Percentiles rank a stretch among this genome's conserved stretches.
Conservation (phyloP, 2,797 vertebrate species). For the Fundulus diaphanus region DNA sequence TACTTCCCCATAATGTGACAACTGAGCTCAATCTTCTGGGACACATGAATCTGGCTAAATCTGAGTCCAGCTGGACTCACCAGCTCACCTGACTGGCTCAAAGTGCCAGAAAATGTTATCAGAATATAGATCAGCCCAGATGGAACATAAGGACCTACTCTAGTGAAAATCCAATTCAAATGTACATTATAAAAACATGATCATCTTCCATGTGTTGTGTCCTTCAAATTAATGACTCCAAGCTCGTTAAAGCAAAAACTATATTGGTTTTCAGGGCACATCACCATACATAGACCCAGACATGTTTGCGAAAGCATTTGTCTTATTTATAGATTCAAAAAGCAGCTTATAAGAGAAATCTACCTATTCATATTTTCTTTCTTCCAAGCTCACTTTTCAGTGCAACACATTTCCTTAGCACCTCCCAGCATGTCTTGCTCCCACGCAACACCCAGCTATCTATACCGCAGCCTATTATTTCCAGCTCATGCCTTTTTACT, state of each 20-base stretch:
- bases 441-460: constrained; percentile 46
- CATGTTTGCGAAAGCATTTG: neutral
- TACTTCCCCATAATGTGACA: constrained; percentile 27
- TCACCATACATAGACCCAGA: neutral
- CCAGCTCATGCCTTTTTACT: constrained; percentile 73
- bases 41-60: constrained; percentile 31
- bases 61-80: constrained; percentile 42
- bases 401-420: constrained; percentile 34
- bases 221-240: constrained; percentile 28
- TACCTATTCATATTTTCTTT: neutral
- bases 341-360: neutral
- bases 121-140: constrained; percentile 56
- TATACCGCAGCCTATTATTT: constrained; percentile 68
- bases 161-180: constrained; percentile 49
- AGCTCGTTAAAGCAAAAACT: constrained; percentile 24
- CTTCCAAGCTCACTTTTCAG: constrained; percentile 21
- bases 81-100: constrained; percentile 47
- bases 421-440: constrained; percentile 16
- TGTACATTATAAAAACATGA: constrained; percentile 8
- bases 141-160: constrained; percentile 62
- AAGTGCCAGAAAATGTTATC: constrained; percentile 44
- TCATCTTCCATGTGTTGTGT: constrained; percentile 20
- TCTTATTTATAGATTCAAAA: neutral
- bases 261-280: constrained; percentile 1
- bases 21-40: constrained; percentile 25